Evolutionary conservation across 2,113 vertebrate species (phyloP), one percentile per base, ranked within the genome.

Genomic region (Grantiella picta): DNA sequence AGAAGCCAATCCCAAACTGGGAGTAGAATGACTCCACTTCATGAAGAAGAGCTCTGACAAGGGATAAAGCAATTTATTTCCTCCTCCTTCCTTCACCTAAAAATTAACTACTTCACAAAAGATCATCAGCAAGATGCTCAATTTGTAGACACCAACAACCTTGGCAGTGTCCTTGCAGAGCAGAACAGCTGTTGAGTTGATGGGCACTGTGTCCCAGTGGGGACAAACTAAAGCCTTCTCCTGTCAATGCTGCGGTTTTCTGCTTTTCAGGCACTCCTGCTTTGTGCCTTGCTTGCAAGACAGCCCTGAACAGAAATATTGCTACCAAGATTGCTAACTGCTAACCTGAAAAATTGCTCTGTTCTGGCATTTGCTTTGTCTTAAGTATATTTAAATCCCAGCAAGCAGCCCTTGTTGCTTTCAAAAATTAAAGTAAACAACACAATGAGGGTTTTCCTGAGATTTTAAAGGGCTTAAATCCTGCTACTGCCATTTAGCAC

Each of bases 121-220:
- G 45, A 90, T 60, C 79, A 90, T 72, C 60, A 75, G 53, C 47
- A 54, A 90, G 59, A 66, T 47, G 85, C 44, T 82, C 66, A 52
- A 12, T 92, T 24, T 92, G 57, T 52, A 86, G 93, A 60, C 56
- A 78, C 53, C 4, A 57, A 86, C 82, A 95, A 95, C 95, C 95
- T 96, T 94, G 93, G 57, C 61, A 56, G 31, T 35, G 88, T 79
- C 96, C 86, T 95, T 38, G 40, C 52, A 61, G 77, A 89, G 38
- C 36, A 91, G 64, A 90, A 50, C 95, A 96, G 93, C 80, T 96
- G 93, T 53, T 75, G 23, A 64, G 40, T 61, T 94, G 90, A 96
- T 75, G 82, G 92, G 83, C 65, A 81, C 45, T 25, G 66, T 15
- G 64, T 79, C 86, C 88, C 92, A 84, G 25, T 0, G 49, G 93